phyloP scores from a whole-genome alignment of 1,140 invertebrate genomes.

The Drosophila cardini region DNA sequence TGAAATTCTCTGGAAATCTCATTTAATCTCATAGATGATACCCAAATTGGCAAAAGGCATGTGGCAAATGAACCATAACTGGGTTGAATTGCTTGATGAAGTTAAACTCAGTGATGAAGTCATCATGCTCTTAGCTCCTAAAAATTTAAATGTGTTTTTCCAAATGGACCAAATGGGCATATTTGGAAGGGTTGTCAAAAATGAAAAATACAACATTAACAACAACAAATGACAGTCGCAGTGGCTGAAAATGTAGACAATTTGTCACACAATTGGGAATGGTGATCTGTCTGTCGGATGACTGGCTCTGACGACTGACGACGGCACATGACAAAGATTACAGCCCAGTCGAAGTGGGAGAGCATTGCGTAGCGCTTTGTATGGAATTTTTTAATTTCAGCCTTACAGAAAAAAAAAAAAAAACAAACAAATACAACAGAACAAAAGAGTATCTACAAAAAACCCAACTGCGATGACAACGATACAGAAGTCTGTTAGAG shows the following conservation, averaged over 20 bases:
- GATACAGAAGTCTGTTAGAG: constrained; percentile 1
- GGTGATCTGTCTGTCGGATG: constrained; percentile 34
- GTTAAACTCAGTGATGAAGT: constrained; percentile 26
- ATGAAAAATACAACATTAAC: constrained; percentile 13
- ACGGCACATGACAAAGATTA: constrained; percentile 64
- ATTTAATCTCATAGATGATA: not conserved
- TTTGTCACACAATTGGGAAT: constrained; percentile 77
- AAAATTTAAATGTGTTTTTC: constrained; percentile 21
- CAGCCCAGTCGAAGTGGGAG: constrained; percentile 29
- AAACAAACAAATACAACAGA: constrained; percentile 18
- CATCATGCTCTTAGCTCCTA: not conserved
- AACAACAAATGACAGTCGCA: constrained; percentile 43
- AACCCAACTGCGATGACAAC: not conserved
- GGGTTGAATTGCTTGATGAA: not conserved
- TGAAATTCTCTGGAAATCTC: too few species aligned
- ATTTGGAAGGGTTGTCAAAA: constrained; percentile 36
- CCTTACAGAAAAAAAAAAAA: constrained; percentile 28
- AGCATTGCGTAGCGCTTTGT: constrained; percentile 52
- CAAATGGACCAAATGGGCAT: constrained; percentile 31
- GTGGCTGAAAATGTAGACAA: constrained; percentile 67
- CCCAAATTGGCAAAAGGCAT: not conserved
- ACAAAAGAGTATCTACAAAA: constrained; percentile 14
- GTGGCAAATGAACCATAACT: constrained; percentile 8
- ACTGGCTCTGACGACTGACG: constrained; percentile 49
- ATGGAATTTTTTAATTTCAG: constrained; percentile 80